These are phyloP conservation scores for Popillia japonica DNA, from an alignment of 1,140 invertebrate genomes.

Conservation along the genomic window DNA sequence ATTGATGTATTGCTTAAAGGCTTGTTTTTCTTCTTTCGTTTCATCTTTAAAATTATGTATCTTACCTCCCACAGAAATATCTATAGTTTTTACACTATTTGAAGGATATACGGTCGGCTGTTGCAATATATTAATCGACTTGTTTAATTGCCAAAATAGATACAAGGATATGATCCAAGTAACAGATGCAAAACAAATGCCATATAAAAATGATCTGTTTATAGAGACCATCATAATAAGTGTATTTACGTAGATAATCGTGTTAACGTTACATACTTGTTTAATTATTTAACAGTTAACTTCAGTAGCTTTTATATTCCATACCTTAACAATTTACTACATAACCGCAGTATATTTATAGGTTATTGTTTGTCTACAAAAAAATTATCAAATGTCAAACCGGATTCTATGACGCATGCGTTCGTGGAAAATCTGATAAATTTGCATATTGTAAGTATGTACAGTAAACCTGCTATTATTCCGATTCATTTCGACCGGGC, in stretches of 20 bases:
- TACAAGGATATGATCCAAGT: constrained; percentile 74
- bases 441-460: too few species aligned
- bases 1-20: constrained; percentile 54
- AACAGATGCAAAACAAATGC: constrained; percentile 70
- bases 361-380: too few species aligned
- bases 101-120: constrained; percentile 41
- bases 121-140: constrained; percentile 55
- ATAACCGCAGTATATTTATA: too few species aligned
- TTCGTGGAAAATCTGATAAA: too few species aligned
- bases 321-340: too few species aligned
- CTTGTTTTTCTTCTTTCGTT: constrained; percentile 47
- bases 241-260: not conserved
- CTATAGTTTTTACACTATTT: constrained; percentile 38
- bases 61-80: constrained; percentile 47
- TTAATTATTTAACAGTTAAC: too few species aligned
- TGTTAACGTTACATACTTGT: too few species aligned
- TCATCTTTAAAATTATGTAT: constrained; percentile 48
- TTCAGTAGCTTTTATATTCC: too few species aligned
- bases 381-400: too few species aligned
- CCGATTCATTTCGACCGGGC: too few species aligned
- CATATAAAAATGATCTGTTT: constrained; percentile 68
- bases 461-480: too few species aligned
- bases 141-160: constrained; percentile 65
- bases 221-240: constrained; percentile 52
- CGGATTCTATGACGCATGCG: too few species aligned